Conservation (phyloP, 2,797 vertebrate species). For the Danio choprae region DNA sequence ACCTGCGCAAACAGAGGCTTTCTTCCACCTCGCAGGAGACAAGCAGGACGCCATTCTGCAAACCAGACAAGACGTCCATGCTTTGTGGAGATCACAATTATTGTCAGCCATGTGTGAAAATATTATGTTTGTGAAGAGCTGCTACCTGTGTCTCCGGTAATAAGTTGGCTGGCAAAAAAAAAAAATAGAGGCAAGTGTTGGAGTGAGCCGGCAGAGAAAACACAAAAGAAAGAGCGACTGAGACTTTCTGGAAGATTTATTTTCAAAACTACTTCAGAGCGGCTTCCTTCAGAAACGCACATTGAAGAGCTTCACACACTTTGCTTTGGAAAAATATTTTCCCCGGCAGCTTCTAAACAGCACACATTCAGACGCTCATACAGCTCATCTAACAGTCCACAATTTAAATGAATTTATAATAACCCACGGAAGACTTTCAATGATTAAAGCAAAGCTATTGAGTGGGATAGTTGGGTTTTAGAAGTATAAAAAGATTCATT, state of each 20-base stretch:
- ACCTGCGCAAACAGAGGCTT: conserved; percentile 67
- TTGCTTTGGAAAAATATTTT: conserved; percentile 9
- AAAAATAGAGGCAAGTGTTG: conserved; percentile 61
- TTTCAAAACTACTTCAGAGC: conserved; percentile 39
- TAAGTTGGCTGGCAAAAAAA: conserved; percentile 70
- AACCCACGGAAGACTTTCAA: background rate
- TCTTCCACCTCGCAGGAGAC: conserved; percentile 74
- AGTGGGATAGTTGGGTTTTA: no score
- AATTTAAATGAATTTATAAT: background rate
- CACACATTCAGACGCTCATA: background rate
- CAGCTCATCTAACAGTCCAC: conserved; percentile 7
- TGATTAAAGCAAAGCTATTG: background rate
- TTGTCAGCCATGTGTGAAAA: conserved; percentile 79
- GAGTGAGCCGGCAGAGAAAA: conserved; percentile 69
- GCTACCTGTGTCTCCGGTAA: conserved; percentile 78
- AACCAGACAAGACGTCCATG: conserved; percentile 66
- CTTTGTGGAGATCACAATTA: conserved; percentile 79
- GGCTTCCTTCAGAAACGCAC: conserved; percentile 1
- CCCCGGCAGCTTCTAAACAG: background rate
- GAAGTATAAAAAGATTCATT: no score
- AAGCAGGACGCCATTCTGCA: conserved; percentile 58
- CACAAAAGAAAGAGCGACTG: conserved; percentile 61
- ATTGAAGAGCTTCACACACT: conserved; percentile 11
- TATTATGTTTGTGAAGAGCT: conserved; percentile 77
- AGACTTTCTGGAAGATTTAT: conserved; percentile 49